Percentiles rank a stretch among this genome's conserved stretches.
These are phyloP conservation scores for Oryzias javanicus DNA, from an alignment of 2,113 vertebrate genomes.

Conservation along the genomic window DNA sequence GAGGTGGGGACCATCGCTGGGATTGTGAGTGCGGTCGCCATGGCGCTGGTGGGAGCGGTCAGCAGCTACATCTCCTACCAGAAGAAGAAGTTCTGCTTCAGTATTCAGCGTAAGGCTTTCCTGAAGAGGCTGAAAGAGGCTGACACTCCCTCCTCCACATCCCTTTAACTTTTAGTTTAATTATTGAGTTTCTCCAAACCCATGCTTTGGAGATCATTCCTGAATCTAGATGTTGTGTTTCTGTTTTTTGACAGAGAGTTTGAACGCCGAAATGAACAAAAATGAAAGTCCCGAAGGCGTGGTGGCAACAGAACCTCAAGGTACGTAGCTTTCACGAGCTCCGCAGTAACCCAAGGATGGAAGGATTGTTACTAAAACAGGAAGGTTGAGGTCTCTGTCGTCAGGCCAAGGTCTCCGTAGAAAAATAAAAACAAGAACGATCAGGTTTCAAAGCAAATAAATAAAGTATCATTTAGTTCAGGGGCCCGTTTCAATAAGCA, in stretches of 20 bases:
- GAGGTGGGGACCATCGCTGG: constrained; percentile 90
- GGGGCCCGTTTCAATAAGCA: too few species aligned
- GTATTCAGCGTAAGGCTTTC: constrained; percentile 86
- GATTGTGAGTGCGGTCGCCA: constrained; percentile 85
- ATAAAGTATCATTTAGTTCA: too few species aligned
- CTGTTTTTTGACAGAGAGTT: constrained; percentile 81
- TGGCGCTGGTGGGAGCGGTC: constrained; percentile 88
- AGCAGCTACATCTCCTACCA: constrained; percentile 96
- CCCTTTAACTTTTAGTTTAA: too few species aligned
- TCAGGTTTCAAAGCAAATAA: too few species aligned
- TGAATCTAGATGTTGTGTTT: not conserved
- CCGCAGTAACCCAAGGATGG: too few species aligned
- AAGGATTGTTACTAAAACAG: too few species aligned
- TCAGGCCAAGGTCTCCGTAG: too few species aligned
- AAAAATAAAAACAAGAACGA: too few species aligned
- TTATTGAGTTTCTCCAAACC: too few species aligned
- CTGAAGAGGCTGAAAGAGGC: too few species aligned
- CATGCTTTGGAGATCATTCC: not conserved
- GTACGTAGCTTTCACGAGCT: constrained; percentile 59
- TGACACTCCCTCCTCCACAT: too few species aligned
- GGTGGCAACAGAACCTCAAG: constrained; percentile 89
- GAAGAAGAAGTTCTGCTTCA: constrained; percentile 97
- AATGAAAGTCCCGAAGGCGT: constrained; percentile 88
- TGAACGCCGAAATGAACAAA: constrained; percentile 87
- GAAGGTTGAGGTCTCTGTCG: too few species aligned